Evolutionary conservation across 2,797 vertebrate genomes (phyloP), one percentile per base, ranked within the genome.

Genomic region (Petrocephalus sullivani): DNA sequence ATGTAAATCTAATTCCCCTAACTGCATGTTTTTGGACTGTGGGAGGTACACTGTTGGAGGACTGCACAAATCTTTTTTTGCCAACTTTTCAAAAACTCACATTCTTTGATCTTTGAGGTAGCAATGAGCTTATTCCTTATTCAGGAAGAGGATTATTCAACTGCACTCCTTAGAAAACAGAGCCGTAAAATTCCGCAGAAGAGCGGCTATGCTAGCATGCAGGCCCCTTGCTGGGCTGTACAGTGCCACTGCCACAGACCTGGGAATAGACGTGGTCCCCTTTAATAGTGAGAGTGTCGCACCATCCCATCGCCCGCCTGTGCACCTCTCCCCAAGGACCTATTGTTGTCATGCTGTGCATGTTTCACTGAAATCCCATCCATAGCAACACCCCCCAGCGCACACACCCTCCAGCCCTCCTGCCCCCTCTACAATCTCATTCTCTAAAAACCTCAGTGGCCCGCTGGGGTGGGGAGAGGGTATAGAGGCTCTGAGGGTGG

Each of bases 251-350:
- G 46, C 51, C 28, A 21, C n/a, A 28, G 23, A 33, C 28, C 4
- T 54, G 21, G 41, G 75, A n/a, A 41, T 37, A 37, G 23, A 86
- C 33, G 33, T 37, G 14, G 54, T 23, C 57, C 87, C 90, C 89
- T 91, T 89, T 89, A 92, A 61, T 90, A 83, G 78, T 54, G 46
- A 93, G 92, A 57, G 21, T 33, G 91, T 93, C 89, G 90, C 60
- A 89, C 92, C 91, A 91, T 90, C 93, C 92, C 90, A 90, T 89
- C 90, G 90, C 92, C 49, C 92, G 93, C 93, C 95, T 95, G 94
- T 96, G 95, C 94, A 95, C 91, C 86, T 93, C 94, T 95, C 95
- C 95, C 96, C 93, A 93, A 93, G 94, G 94, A 96, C 92, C 95
- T 93, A 94, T 95, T 95, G 94, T 96, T 95, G 93, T 94, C 93